Base-by-base conservation (phyloP, 2,888 invertebrate genomes). In the Eledona agricola region DNA sequence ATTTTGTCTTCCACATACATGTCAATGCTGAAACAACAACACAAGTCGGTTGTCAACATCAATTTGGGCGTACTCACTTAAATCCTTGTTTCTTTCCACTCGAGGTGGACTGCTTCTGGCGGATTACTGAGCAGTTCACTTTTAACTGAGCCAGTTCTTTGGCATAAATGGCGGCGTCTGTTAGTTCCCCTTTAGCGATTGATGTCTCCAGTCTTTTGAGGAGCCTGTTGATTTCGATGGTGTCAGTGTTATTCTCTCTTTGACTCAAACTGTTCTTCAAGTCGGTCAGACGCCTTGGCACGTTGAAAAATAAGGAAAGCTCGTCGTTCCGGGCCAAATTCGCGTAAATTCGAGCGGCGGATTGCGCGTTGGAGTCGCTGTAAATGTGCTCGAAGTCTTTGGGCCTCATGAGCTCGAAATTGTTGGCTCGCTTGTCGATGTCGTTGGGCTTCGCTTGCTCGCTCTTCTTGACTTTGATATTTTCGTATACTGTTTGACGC, bases 1-100 rank as follows among this genome's bases (percentile, higher is more conserved):
- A 87, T 81, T 70, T 86, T 85, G 72, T 92, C 90, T 76, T 92
- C 91, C 22, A 92, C 87, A 77, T 87, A 89, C 77, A 92, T 84
- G 63, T 88, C 84, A 57, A 91, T 85, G 62, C 89, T 90, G 73
- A 69, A 76, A 72, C 64, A 12, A n/a, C n/a, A n/a, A n/a, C n/a
- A n/a, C n/a, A n/a, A n/a, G n/a, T n/a, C n/a, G n/a, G n/a, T n/a
- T n/a, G n/a, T n/a, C 9, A 17, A 17, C 1, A 2, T 20, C 32
- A 34, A 35, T 31, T 11, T 19, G 4, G 1, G 7, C 19, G 15
- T 16, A 60, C 60, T 64, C 55, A 67, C 67, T 58, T 60, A 49
- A 66, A 62, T 46, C 63, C 62, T 54, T 58, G 45, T 22, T 49
- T 34, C 22, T 52, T 56, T 10, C 12, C 19, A 2, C 23, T 26